phyloP scores from a whole-genome alignment of 2,888 invertebrate genomes.

The Exephanes ischioxanthus region DNA sequence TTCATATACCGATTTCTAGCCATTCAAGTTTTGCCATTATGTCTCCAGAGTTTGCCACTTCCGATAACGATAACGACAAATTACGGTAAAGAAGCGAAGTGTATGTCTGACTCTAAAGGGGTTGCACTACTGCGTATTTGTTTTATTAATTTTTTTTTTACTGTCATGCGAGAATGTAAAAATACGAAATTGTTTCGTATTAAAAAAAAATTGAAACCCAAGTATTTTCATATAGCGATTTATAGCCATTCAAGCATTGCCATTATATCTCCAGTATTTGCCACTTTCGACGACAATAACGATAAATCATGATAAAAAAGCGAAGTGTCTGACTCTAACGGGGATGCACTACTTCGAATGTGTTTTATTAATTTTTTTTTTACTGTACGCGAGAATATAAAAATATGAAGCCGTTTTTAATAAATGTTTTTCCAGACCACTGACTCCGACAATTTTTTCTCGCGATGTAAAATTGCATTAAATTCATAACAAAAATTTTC shows the following conservation, averaged over 20 bases:
- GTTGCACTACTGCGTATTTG: neutral
- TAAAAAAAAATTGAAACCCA: neutral
- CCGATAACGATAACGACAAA: neutral
- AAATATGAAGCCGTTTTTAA: too few relatives aligned
- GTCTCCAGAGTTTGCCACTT: neutral
- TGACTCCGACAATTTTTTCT: too few relatives aligned
- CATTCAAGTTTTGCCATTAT: neutral
- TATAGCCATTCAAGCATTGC: neutral
- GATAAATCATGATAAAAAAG: neutral
- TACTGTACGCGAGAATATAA: too few relatives aligned
- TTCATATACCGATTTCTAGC: neutral
- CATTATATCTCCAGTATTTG: neutral
- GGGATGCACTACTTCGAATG: neutral
- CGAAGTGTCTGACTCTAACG: neutral
- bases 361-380: neutral
- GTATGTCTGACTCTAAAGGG: neutral
- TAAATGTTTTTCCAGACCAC: too few relatives aligned
- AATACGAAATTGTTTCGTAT: too few relatives aligned
- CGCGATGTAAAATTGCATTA: too few relatives aligned
- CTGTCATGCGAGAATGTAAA: too few relatives aligned
- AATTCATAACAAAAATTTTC: too few relatives aligned
- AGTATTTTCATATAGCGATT: neutral
- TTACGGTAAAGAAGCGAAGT: neutral
- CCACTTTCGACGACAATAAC: neutral
- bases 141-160: neutral